Base-by-base conservation (phyloP, 1,140 invertebrate genomes). In the Drosophila mauritiana region DNA sequence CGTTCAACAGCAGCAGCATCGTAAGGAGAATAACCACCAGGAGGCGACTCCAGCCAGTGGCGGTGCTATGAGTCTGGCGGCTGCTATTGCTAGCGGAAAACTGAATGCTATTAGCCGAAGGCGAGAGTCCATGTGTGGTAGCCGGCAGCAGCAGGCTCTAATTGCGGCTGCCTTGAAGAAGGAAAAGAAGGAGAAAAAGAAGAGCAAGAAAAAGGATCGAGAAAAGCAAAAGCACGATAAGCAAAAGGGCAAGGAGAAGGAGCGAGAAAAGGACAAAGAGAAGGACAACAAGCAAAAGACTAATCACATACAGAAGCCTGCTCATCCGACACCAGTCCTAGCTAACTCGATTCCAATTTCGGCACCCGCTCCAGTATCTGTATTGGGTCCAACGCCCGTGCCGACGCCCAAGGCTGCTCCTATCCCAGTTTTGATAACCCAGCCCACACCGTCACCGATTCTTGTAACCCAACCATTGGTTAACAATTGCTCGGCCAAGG, bases 1-100 rank as follows among this genome's bases (percentile, higher is more conserved):
- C 3, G 40, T 52, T 7, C 64, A 61, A 31, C 83, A 80, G 31
- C 83, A 89, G 25, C 63, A 67, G 59, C 85, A 90, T 68, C 85
- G 85, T 25, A 85, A 90, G 36, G 86, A 90, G 39, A 90, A 90
- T 56, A 88, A 85, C 22, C 83, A 85, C 27, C 80, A 84, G 27
- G 70, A 70, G 25, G 51, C 55, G 2, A 52, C 53, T 20, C 11
- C 78, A 7, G 15, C 73, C 11, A 13, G 57, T 61, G 52, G 61
- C 1, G 59, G 64, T 20, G 3, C 46, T 2, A 90, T 88, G 79
- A 88, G 75, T n/a, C n/a, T 89, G 69, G 84, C 77, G 4, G 73
- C 73, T 2, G 80, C 85, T 1, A 75, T 90, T 36, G 84, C 80
- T n/a, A 80, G 80, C 20, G 84, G 84, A 4, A 88, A 88, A 27